Evolutionary conservation across 1,140 invertebrate species (phyloP), one percentile per base, ranked within the genome.

Genomic region (Trichonephila clavipes): DNA sequence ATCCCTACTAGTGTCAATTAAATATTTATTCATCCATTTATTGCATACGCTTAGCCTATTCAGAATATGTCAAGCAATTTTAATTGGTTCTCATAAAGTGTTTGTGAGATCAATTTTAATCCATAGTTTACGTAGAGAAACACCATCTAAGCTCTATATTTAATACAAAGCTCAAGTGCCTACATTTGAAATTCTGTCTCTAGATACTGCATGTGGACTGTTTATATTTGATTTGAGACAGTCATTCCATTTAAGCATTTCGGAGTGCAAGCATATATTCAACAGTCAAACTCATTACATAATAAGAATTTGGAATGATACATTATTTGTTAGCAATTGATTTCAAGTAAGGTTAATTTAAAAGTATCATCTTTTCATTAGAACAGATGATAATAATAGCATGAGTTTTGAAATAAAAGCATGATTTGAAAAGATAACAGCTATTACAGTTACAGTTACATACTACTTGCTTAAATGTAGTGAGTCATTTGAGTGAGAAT

Each of bases 101-200:
- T 77, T 77, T 34, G 28, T 19, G 69, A 40, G 34, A 77, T 77
- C 69, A 40, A 28, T 77, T 77, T 77, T 34, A 77, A 77, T 77
- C 69, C 24, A 12, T 16, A 77, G 69, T 77, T 77, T 40, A 77
- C 16, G 28, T 34, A 28, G 28, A 34, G 6, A 7, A 77, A 16
- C 28, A 14, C 6, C 16, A 28, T 77, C 28, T 34, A 24, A 34
- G 24, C 24, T 40, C 1, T 28, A 6, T 12, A 28, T 62, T 77
- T 34, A 34, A 77, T 77, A 24, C 28, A 77, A 12, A 6, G 16
- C 69, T 28, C 16, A 77, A 77, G 28, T 19, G 3, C 28, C 28
- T 40, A 24, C 28, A 77, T 28, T 77, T 28, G 28, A 40, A 28
- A 40, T 19, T 28, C 69, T 18, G 34, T 4, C 28, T 51, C 51